These are phyloP conservation scores for Syrmaticus mikado DNA, from an alignment of 2,113 vertebrate species.

Conservation along the genomic window DNA sequence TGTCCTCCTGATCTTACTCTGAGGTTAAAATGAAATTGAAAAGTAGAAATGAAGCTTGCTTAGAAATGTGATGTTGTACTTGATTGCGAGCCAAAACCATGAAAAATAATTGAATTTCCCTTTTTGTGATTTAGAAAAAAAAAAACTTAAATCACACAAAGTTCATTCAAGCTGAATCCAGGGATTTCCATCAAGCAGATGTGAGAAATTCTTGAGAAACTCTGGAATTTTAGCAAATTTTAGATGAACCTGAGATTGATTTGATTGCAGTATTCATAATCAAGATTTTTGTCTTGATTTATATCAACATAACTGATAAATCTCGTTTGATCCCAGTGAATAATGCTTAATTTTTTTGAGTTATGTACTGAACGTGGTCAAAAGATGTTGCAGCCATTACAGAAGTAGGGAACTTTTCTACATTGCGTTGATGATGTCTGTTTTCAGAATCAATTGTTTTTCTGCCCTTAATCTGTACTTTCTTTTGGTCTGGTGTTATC, in stretches of 20 bases:
- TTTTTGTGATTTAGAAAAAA: constrained; percentile 11
- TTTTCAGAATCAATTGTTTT: neutral
- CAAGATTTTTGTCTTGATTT: neutral
- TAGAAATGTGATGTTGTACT: neutral
- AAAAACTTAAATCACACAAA: neutral
- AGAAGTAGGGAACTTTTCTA: neutral
- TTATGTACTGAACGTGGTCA: neutral
- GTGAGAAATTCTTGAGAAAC: neutral
- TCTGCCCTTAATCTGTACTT: neutral
- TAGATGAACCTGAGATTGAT: neutral
- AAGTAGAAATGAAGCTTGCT: neutral
- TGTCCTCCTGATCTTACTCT: neutral
- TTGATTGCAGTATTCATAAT: neutral
- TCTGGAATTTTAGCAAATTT: neutral
- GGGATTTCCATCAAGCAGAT: neutral
- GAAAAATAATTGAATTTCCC: constrained; percentile 48
- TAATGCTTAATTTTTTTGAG: neutral
- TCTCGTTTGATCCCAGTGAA: neutral
- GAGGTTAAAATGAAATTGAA: neutral
- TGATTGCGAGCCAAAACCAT: neutral
- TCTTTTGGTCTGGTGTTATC: neutral
- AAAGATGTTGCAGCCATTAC: neutral
- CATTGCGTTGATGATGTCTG: neutral
- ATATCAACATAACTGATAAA: neutral
- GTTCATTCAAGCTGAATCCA: neutral